These are phyloP conservation scores for Orcinus orca DNA, from an alignment of 2,113 vertebrate species.

Conservation along the genomic window DNA sequence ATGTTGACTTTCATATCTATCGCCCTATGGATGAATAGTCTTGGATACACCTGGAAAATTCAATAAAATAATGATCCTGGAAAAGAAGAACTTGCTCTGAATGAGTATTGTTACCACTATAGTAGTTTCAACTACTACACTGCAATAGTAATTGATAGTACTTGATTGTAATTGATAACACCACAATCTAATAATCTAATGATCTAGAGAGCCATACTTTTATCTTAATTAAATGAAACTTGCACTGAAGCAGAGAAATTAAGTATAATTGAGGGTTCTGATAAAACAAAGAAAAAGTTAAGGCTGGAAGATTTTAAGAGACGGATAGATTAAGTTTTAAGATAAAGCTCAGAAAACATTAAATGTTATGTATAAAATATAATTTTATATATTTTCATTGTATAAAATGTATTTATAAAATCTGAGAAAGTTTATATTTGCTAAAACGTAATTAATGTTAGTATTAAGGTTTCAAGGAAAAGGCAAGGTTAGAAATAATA, in stretches of 20 bases:
- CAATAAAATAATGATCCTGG: background rate
- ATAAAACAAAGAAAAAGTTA: constrained; percentile 27
- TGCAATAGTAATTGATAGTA: background rate
- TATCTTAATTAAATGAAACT: constrained; percentile 52
- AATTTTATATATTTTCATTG: constrained; percentile 35
- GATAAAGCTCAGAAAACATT: constrained; percentile 24
- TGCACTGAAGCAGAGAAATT: background rate
- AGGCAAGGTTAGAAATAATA: constrained; percentile 18
- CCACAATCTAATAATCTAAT: background rate
- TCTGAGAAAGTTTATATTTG: background rate
- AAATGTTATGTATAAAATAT: background rate
- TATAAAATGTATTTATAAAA: constrained; percentile 31
- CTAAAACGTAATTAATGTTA: constrained; percentile 16
- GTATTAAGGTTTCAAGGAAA: constrained; percentile 1
- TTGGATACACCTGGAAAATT: background rate
- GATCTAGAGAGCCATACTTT: background rate
- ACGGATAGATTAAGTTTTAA: constrained; percentile 45
- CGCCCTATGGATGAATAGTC: background rate
- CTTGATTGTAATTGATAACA: background rate
- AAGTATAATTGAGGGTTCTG: background rate
- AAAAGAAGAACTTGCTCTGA: constrained; percentile 29
- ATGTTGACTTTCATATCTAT: background rate
- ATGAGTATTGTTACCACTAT: background rate
- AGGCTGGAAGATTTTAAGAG: constrained; percentile 40
- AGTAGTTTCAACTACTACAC: background rate